phyloP scores from a whole-genome alignment of 2,888 invertebrate species.

The Megaustenia siamemsis region DNA sequence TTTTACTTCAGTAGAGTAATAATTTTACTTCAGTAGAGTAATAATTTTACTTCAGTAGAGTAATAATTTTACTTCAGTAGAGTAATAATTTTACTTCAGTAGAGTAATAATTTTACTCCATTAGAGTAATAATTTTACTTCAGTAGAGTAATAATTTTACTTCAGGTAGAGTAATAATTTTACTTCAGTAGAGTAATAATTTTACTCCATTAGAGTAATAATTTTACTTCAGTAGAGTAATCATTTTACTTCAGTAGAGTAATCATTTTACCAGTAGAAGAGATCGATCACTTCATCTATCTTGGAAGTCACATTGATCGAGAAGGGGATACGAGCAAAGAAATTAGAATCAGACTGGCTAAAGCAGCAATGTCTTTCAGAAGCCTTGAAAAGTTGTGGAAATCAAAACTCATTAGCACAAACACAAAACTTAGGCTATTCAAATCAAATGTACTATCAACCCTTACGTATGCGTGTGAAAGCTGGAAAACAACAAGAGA shows the following conservation, averaged over 20 bases:
- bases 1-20: background rate
- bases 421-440: too few relatives aligned
- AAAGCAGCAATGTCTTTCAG: too few relatives aligned
- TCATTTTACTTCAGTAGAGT: background rate
- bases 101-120: background rate
- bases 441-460: too few relatives aligned
- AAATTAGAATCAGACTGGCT: too few relatives aligned
- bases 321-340: too few relatives aligned
- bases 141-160: background rate
- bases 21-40: background rate
- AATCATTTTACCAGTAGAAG: background rate
- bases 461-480: too few relatives aligned
- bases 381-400: too few relatives aligned
- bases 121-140: background rate
- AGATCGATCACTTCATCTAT: too few relatives aligned
- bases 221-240: background rate
- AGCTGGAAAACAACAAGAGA: too few relatives aligned
- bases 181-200: background rate
- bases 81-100: background rate
- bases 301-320: too few relatives aligned
- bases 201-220: background rate
- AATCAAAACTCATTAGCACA: too few relatives aligned
- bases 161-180: background rate
- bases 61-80: background rate
- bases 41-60: background rate